Percentiles rank a stretch among this genome's conserved stretches.
Conservation (phyloP, 2,797 vertebrate species). For the Peromyscus melanophrys region DNA sequence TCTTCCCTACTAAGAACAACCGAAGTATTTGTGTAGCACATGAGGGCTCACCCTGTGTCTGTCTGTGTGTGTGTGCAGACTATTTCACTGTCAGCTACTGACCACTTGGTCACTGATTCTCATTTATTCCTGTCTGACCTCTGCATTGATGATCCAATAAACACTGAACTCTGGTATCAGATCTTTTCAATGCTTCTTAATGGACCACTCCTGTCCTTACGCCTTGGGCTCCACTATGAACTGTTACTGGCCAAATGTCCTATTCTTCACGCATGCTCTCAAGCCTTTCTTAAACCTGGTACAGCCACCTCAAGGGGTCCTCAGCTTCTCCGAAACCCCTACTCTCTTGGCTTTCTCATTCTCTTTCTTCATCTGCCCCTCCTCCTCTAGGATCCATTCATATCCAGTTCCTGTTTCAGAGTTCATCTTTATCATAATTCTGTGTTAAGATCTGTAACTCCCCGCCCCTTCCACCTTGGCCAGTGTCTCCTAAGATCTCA, state of each 20-base stretch:
- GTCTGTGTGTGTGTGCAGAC: not conserved
- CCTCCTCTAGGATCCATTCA: constrained; percentile 2
- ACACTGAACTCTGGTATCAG: not conserved
- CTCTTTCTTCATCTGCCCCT: not conserved
- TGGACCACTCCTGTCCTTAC: not conserved
- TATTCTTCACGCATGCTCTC: constrained; percentile 14
- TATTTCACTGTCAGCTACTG: not conserved
- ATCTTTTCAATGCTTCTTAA: not conserved
- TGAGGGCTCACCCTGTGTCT: not conserved
- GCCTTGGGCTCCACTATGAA: not conserved
- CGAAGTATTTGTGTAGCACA: not conserved
- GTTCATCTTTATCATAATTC: constrained; percentile 11
- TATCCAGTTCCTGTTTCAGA: not conserved
- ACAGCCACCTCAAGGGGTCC: not conserved
- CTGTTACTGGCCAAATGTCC: not conserved
- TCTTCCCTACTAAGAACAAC: not conserved
- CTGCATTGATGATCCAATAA: not conserved
- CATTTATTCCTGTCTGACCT: constrained; percentile 17
- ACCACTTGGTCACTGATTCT: not conserved
- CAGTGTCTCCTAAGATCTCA: constrained; percentile 12
- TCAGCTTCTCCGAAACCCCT: not conserved
- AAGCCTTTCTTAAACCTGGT: not conserved
- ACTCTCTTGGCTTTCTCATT: not conserved
- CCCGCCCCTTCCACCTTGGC: not conserved
- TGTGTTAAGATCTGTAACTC: not conserved